phyloP scores from a whole-genome alignment of 2,888 invertebrate genomes.

The Cryptus armator region DNA sequence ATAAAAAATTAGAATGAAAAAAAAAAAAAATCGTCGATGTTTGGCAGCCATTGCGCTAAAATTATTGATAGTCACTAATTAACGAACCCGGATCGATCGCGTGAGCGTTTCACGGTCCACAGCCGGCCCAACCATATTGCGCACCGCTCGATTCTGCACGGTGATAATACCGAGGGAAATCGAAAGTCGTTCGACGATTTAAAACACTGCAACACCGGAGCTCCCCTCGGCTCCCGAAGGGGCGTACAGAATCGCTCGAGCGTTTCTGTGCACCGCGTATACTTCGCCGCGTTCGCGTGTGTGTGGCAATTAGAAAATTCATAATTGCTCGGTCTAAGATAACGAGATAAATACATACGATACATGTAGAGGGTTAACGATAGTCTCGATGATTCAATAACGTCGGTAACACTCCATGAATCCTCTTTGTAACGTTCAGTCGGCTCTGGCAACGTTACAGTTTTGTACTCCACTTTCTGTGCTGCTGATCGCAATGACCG shows the following conservation, averaged over 20 bases:
- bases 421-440: not conserved
- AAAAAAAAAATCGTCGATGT: conserved; percentile 38
- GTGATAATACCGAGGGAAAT: conserved; percentile 68
- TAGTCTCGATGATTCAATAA: conserved; percentile 48
- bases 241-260: conserved; percentile 57
- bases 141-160: conserved; percentile 45
- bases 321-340: conserved; percentile 61
- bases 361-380: not conserved
- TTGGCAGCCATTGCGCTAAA: conserved; percentile 40
- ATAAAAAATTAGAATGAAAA: not conserved
- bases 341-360: conserved; percentile 39
- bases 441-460: too few species aligned
- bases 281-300: conserved; percentile 13
- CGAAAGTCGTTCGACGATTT: conserved; percentile 69
- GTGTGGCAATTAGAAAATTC: conserved; percentile 64
- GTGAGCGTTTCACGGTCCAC: conserved; percentile 63
- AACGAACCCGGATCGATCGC: conserved; percentile 61
- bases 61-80: conserved; percentile 66
- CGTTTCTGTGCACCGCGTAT: conserved; percentile 51
- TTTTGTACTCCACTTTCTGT: not conserved
- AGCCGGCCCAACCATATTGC: conserved; percentile 23
- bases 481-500: conserved; percentile 12
- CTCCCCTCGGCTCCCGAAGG: conserved; percentile 1
- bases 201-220: conserved; percentile 44
- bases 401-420: not conserved